Conservation (phyloP, 2,113 vertebrate genomes). For the Callorhinus ursinus region DNA sequence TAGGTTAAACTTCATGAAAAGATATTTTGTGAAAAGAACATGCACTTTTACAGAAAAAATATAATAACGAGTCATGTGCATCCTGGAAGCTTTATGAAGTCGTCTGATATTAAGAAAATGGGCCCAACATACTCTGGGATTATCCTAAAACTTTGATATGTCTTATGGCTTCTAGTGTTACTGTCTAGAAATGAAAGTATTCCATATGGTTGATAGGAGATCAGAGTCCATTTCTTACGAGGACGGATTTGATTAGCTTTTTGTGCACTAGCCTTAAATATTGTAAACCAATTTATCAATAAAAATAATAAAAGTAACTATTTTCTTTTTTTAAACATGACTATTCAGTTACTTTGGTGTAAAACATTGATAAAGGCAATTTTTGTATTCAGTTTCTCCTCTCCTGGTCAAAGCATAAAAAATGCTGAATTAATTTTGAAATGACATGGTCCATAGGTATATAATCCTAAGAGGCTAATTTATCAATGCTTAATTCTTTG, state of each 20-base stretch:
- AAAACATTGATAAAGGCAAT: neutral
- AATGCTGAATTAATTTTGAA: conserved; percentile 28
- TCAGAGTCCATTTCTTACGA: neutral
- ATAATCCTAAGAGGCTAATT: conserved; percentile 42
- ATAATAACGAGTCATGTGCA: neutral
- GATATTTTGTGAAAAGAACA: neutral
- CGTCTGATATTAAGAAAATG: neutral
- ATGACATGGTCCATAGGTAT: neutral
- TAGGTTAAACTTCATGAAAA: neutral
- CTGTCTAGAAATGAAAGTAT: neutral
- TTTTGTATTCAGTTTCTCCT: neutral
- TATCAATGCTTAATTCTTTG: neutral
- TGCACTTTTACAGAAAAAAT: neutral
- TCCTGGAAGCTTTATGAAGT: neutral
- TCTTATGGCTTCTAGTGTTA: neutral
- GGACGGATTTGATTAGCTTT: neutral
- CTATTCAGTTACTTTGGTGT: neutral
- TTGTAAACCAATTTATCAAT: neutral
- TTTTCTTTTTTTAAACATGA: neutral
- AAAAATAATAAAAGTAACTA: neutral
- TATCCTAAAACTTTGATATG: neutral
- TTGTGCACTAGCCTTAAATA: neutral
- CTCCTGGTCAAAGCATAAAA: neutral
- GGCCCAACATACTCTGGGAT: neutral
- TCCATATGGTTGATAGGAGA: neutral